Conservation (phyloP, 1,140 invertebrate species). For the Diabrotica virgifera region DNA sequence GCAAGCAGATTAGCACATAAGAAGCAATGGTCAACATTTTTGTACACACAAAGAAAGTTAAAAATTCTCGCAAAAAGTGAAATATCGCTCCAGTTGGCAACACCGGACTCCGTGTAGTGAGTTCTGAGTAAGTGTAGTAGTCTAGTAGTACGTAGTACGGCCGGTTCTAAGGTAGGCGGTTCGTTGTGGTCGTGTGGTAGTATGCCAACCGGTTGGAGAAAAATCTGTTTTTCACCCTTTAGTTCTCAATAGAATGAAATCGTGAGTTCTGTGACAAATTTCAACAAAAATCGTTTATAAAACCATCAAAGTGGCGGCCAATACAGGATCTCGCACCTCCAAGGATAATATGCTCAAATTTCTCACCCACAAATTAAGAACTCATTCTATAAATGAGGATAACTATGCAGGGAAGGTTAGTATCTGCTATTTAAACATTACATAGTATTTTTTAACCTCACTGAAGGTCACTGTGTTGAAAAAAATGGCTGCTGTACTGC, state of each 20-base stretch:
- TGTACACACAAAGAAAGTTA: too few relatives aligned
- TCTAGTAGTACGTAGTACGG: too few relatives aligned
- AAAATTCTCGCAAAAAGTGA: too few relatives aligned
- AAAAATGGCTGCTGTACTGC: constrained; percentile 46
- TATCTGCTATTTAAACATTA: constrained; percentile 29
- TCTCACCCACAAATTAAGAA: constrained; percentile 74
- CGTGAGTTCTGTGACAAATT: constrained; percentile 19
- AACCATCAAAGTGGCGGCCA: constrained; percentile 41
- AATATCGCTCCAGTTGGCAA: too few relatives aligned
- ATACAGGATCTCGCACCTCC: constrained; percentile 32
- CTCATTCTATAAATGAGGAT: constrained; percentile 77
- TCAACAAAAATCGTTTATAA: neutral
- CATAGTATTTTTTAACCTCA: constrained; percentile 39
- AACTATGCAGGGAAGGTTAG: constrained; percentile 48
- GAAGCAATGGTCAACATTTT: too few relatives aligned
- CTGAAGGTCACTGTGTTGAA: constrained; percentile 46
- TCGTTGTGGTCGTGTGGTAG: constrained; percentile 19
- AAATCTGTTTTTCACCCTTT: neutral
- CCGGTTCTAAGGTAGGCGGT: constrained; percentile 21
- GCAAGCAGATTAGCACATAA: too few relatives aligned
- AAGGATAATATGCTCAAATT: constrained; percentile 71
- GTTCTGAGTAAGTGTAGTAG: constrained; percentile 29
- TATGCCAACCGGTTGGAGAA: constrained; percentile 19
- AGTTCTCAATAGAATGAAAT: constrained; percentile 5
- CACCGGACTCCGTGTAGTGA: constrained; percentile 31